Evolutionary conservation across 1,140 invertebrate genomes (phyloP), one percentile per base, ranked within the genome.

Genomic region (Pararge aegeria): DNA sequence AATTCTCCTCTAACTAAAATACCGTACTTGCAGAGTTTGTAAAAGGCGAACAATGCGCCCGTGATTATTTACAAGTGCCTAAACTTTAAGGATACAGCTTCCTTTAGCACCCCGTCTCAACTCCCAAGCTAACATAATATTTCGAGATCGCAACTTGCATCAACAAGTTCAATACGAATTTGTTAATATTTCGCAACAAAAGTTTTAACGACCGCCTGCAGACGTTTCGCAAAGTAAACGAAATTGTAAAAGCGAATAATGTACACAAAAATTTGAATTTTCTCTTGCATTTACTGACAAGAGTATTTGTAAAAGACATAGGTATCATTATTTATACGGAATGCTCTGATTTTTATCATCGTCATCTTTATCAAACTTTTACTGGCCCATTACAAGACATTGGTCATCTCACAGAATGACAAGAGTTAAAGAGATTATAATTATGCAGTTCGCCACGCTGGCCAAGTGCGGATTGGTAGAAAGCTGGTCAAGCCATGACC

Each of bases 161-260:
- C 16, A 58, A 51, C 48, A 50, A 58, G 27, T 29, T 30, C 29
- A 10, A 44, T 40, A 44, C 37, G 16, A 40, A 40, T 40, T 18
- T 16, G 13, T 40, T 18, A 40, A 40, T 40, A 40, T 3, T 40
- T 40, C 38, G 1, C 13, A 15, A 9, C 3, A 10, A 9, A 53
- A 53, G 30, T 53, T 53, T 9, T 38, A 53, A 40, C 30, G 34
- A 53, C 30, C 46, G 46, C 46, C 27, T 29, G 15, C 49, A 34
- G 49, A 7, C 49, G 34, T 20, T 51, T 51, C 34, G 30, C 12
- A 18, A 51, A 20, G 49, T 16, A 51, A 51, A 51, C 27, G 18
- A 34, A 51, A 19, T 2, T 9, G 27, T 18, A 51, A 51, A 34
- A 6, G 49, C 27, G 27, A 34, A 51, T 24, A 24, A 24, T 4